phyloP scores from a whole-genome alignment of 1,140 invertebrate species.

The Drosophila ogumai region DNA sequence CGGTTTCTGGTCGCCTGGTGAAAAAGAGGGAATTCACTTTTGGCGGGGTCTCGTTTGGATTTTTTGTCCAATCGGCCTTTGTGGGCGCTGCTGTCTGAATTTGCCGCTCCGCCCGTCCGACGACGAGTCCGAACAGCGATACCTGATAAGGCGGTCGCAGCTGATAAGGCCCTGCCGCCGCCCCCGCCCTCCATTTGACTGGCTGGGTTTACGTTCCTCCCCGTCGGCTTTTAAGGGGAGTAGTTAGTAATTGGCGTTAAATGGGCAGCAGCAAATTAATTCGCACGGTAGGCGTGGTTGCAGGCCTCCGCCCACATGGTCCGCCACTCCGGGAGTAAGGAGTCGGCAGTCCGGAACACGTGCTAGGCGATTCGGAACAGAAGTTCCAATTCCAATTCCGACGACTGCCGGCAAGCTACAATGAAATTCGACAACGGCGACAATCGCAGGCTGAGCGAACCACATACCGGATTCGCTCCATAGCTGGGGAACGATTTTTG shows the following conservation, averaged over 20 bases:
- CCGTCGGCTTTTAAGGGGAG: constrained; percentile 53
- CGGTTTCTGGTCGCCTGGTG: constrained; percentile 74
- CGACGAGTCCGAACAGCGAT: constrained; percentile 48
- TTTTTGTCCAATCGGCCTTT: constrained; percentile 81
- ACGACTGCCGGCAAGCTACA: constrained; percentile 47
- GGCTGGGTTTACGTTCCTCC: constrained; percentile 60
- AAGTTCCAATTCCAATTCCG: constrained; percentile 52
- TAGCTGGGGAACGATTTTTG: constrained; percentile 44
- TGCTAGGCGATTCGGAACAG: constrained; percentile 43
- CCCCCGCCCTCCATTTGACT: constrained; percentile 44
- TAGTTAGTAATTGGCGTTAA: constrained; percentile 66
- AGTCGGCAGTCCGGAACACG: constrained; percentile 27
- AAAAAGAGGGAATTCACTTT: constrained; percentile 85
- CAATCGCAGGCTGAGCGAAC: constrained; percentile 30
- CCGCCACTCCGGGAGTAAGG: constrained; percentile 17
- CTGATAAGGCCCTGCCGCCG: constrained; percentile 56
- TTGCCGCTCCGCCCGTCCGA: constrained; percentile 74
- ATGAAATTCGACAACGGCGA: constrained; percentile 39
- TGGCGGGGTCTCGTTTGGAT: constrained; percentile 84
- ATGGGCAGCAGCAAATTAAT: constrained; percentile 74
- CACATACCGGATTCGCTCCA: constrained; percentile 59
- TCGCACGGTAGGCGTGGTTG: constrained; percentile 78
- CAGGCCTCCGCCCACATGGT: constrained; percentile 75
- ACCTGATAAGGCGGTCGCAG: constrained; percentile 65
- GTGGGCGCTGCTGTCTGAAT: constrained; percentile 80